Evolutionary conservation across 2,797 vertebrate species (phyloP).

Genomic region (Meriones psammophilus): DNA sequence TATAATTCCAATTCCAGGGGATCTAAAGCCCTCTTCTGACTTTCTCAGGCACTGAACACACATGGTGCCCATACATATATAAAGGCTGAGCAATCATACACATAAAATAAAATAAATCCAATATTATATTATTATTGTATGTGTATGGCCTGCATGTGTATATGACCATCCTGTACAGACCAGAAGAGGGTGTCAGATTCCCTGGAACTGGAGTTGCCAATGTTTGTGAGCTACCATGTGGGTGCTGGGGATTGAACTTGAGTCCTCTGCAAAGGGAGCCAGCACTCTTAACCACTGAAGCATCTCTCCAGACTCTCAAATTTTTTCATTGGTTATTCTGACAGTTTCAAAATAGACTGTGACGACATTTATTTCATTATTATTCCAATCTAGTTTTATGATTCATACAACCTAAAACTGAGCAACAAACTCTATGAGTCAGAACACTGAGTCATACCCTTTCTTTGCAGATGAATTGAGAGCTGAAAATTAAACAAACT

Average conservation of each 20-base stretch:
- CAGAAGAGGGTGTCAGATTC: not conserved
- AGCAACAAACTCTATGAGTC: not conserved
- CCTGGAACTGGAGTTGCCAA: not conserved
- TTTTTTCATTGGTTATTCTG: not conserved
- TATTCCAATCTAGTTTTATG: not conserved
- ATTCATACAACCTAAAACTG: not conserved
- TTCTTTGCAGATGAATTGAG: not conserved
- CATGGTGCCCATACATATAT: not conserved
- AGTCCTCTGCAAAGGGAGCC: not conserved
- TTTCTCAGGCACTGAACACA: not conserved
- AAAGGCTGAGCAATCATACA: not conserved
- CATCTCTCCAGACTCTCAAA: not conserved
- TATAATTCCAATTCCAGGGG: not conserved
- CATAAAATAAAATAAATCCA: not conserved
- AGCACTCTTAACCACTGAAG: not conserved
- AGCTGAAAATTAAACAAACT: constrained; percentile 28
- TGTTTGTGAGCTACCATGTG: not conserved
- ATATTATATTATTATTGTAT: not conserved
- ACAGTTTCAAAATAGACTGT: constrained; percentile 20
- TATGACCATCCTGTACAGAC: not conserved
- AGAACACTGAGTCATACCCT: not conserved
- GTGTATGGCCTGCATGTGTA: not conserved
- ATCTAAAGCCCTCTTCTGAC: not conserved
- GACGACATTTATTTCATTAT: constrained; percentile 8
- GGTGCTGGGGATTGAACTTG: not conserved